Evolutionary conservation across 2,888 invertebrate species (phyloP), one percentile per base, ranked within the genome.

Genomic region (Eupithecia centaureata): DNA sequence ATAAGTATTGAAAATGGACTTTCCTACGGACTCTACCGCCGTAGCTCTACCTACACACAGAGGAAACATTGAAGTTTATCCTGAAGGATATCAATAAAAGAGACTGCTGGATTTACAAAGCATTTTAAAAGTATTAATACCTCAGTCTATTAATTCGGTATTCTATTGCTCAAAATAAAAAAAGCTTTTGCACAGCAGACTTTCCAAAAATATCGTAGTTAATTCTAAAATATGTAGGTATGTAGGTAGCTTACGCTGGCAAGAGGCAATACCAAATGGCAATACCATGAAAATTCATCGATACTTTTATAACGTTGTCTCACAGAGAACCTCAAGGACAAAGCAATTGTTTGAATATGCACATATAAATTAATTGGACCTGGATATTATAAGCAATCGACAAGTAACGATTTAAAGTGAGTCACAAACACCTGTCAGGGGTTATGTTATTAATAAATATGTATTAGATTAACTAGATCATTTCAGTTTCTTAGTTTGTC

Each of bases 311-410:
- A 51, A 51, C 56, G 56, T 56, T 13, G 30, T 56, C n/a, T 54
- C 54, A 28, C 2, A 56, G 1, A 56, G n/a, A 56, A 56, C 18
- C 5, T 73, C 76, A 78, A 79, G 78, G 76, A 76, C 77, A 74
- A 30, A 65, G 73, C 72, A 58, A 65, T 71, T 71, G 61, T 67
- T 71, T 71, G 32, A 67, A 57, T 63, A 78, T 76, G 77, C 76
- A 76, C 77, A 75, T 75, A 77, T 70, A 33, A 65, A 71, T 67
- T 70, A 65, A 67, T 62, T 61, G 63, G 42, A 61, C 58, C 47
- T 33, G 28, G 35, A 33, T n/a, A n/a, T n/a, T n/a, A n/a, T n/a
- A 22, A 2, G 4, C 0, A 13, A 70, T 51, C 57, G 18, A 56
- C 33, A 22, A 15, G 52, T 51, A 63, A 54, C 38, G 22, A 18